phyloP scores from a whole-genome alignment of 2,113 vertebrate species.

The Colaptes auratus region DNA sequence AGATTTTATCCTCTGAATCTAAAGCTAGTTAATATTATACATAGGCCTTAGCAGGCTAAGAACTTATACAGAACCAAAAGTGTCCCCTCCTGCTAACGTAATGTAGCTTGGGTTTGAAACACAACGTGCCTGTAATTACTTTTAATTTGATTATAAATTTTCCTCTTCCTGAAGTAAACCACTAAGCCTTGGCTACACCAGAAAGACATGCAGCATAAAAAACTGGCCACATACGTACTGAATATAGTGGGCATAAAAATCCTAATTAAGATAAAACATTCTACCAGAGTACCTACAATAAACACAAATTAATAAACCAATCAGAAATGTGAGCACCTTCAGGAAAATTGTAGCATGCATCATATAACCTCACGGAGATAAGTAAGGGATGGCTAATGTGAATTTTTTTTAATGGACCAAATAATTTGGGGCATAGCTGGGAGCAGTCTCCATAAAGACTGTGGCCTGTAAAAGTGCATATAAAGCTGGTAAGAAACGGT shows the following conservation, averaged over 20 bases:
- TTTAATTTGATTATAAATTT: constrained; percentile 72
- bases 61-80: not conserved
- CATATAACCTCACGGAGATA: constrained; percentile 57
- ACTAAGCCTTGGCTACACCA: constrained; percentile 53
- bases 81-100: not conserved
- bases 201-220: constrained; percentile 63
- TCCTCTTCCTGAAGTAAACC: constrained; percentile 31
- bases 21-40: not conserved
- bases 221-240: constrained; percentile 52
- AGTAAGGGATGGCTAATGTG: constrained; percentile 50
- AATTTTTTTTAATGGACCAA: constrained; percentile 58
- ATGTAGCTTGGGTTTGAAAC: constrained; percentile 21
- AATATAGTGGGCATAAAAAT: constrained; percentile 75
- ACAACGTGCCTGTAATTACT: constrained; percentile 61
- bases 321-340: constrained; percentile 60
- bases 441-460: constrained; percentile 44
- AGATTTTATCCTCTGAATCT: not conserved
- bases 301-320: constrained; percentile 77
- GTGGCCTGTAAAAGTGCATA: not conserved
- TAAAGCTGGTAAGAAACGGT: not conserved
- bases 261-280: constrained; percentile 79
- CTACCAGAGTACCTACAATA: constrained; percentile 64
- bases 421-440: constrained; percentile 64
- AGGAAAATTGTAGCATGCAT: constrained; percentile 57
- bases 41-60: not conserved